Conservation (phyloP, 2,888 invertebrate genomes). For the Ochropacha duplaris region DNA sequence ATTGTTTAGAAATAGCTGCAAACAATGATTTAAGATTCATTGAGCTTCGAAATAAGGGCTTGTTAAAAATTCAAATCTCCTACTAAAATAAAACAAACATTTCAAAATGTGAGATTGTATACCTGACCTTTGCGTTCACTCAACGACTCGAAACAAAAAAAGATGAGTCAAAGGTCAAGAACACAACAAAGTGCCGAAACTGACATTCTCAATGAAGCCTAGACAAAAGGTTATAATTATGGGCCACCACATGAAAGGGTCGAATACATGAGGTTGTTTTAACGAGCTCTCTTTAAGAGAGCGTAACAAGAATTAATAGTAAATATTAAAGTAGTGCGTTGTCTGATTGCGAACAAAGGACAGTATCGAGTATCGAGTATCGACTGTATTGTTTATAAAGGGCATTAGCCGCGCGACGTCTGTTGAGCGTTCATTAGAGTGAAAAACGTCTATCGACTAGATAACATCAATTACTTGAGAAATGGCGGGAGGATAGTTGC, state of each 20-base stretch:
- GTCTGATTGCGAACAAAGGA: background rate
- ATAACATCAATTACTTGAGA: slow-evolving; percentile 46
- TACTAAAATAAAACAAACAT: background rate
- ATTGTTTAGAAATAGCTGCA: background rate
- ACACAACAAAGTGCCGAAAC: background rate
- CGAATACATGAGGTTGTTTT: background rate
- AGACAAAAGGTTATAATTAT: background rate
- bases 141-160: background rate
- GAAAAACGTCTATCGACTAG: slow-evolving; percentile 39
- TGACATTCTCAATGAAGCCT: background rate
- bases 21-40: background rate
- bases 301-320: background rate
- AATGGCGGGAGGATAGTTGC: slow-evolving; percentile 1
- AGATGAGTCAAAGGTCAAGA: background rate
- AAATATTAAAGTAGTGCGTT: background rate
- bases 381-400: too few relatives aligned
- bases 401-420: slow-evolving; percentile 6
- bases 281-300: background rate
- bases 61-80: background rate
- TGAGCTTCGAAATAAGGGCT: background rate
- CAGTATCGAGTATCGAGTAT: slow-evolving; percentile 19
- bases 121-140: background rate
- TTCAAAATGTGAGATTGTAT: background rate
- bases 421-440: slow-evolving; percentile 18
- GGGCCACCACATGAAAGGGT: background rate